Evolutionary conservation across 1,140 invertebrate genomes (phyloP), one percentile per base, ranked within the genome.

Genomic region (Pantala flavescens): DNA sequence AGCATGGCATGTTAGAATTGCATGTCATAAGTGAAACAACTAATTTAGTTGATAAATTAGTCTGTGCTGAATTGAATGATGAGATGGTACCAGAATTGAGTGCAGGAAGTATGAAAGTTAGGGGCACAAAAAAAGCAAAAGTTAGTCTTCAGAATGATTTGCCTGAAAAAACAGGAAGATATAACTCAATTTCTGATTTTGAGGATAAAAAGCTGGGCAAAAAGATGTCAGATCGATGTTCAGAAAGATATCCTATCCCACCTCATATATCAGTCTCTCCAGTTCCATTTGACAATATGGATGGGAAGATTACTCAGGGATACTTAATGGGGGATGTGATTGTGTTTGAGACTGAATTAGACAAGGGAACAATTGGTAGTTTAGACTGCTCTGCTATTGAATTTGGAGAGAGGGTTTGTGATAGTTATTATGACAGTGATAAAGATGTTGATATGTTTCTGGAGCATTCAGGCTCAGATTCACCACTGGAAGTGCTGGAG

Each of bases 371-470:
- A 63, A 12, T 21, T 7, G n/a, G 14, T 1, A 3, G 3, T 19
- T 63, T 14, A 21, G 49, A 63, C 3, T 7, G 1, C 14, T 16
- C 14, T 63, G 49, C 14, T 63, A 12, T 7, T 3, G 3, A 63
- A 16, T 21, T 7, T 19, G n/a, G 49, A 12, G 81, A 81, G 16
- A 84, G 83, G 74, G 84, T 84, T 78, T 82, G 82, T 77, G 28
- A 88, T 79, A 89, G 86, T 81, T 89, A 88, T 82, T 88, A 87
- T 81, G 87, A 86, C 49, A 86, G 85, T 77, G 87, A 90, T 75
- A 89, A 88, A 80, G 88, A 89, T 77, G 86, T 85, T 43, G 87
- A 88, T 74, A 89, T 91, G 76, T 84, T 86, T 73, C 82, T 90
- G 70, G 88, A 90, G 72, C 92, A 92, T 82, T 91, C 90, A 24